Evolutionary conservation across 2,888 invertebrate genomes (phyloP), one percentile per base, ranked within the genome.

Genomic region (Idaea straminata): DNA sequence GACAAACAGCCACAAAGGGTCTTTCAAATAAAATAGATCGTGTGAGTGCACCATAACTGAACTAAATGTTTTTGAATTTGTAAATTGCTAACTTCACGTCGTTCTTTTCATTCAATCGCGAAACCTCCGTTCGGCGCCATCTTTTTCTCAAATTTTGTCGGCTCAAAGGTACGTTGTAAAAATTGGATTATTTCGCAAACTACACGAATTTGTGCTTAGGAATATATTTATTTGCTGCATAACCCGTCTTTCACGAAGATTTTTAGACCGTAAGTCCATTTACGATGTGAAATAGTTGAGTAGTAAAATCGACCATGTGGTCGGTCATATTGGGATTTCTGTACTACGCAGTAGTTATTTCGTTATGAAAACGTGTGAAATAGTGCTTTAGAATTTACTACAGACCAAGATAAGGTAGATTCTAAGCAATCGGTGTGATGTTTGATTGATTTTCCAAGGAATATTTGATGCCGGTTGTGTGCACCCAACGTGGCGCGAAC

Each of bases 321-420:
- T 92, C 87, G 76, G 75, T 71, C 78, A 73, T 81, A 83, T 76
- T 77, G 82, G 78, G 82, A 83, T 83, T 87, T 77, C 76, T 77
- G 80, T 82, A 93, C 89, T 93, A 84, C 93, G 93, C 92, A 93
- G 81, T 90, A 91, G 82, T 88, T 91, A 87, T 87, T 47, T 47
- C 47, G 47, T 47, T 13, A 10, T 2, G 13, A 13, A 47, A 47
- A 74, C 70, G 62, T 70, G 69, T 74, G 72, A 80, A 79, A 77
- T 78, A 61, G 61, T 68, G 63, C 58, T 68, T 70, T 69, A 61
- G 73, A 73, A 60, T 74, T 66, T 72, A 64, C 66, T 73, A 64
- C 15, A 67, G 72, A 35, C 61, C 64, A 61, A 61, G 7, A 57
- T 66, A 64, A 67, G 65, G 63, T 66, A 58, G 62, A 64, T 71